Evolutionary conservation across 2,888 invertebrate species (phyloP), one percentile per base, ranked within the genome.

Genomic region (Mythimna vitellina): DNA sequence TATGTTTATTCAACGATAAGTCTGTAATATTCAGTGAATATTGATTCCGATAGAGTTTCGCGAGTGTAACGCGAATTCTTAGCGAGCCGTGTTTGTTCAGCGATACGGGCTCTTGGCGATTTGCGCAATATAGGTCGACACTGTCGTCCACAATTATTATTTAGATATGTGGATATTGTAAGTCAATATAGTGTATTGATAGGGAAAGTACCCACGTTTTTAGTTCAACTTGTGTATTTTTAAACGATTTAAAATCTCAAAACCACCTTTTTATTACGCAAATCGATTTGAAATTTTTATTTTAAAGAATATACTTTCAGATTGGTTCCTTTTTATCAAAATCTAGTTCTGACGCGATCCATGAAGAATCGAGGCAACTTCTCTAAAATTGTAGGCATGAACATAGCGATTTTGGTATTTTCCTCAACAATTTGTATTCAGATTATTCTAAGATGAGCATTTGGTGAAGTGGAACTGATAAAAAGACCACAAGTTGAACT

Each of bases 1-100:
- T 80, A 66, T 81, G 80, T 86, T 87, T 87, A 80, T 80, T 80
- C 78, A 73, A 76, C 57, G 87, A 87, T 87, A 87, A 85, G 75
- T 79, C 42, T 54, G 32, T 77, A 82, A 80, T 82, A 86, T 82
- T 80, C 70, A 61, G 78, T 87, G 87, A 85, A 87, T 87, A 87
- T 86, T 86, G 85, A 87, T 87, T 68, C 60, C 63, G 69, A 65
- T 82, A 85, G 88, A 89, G 90, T 89, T 91, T 91, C 86, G 92
- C 87, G 81, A 66, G 46, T 71, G 60, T 56, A 71, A 69, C 65
- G 89, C 89, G 77, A 89, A 90, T 90, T 90, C 89, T 89, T 89
- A 86, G 85, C 87, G 82, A 75, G 80, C 85, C 84, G 78, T 91
- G 84, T 92, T 92, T 90, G 83, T 75, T 80, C 81, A 86, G 67